phyloP scores from a whole-genome alignment of 2,888 invertebrate species.

The Drosophila antonietae region DNA sequence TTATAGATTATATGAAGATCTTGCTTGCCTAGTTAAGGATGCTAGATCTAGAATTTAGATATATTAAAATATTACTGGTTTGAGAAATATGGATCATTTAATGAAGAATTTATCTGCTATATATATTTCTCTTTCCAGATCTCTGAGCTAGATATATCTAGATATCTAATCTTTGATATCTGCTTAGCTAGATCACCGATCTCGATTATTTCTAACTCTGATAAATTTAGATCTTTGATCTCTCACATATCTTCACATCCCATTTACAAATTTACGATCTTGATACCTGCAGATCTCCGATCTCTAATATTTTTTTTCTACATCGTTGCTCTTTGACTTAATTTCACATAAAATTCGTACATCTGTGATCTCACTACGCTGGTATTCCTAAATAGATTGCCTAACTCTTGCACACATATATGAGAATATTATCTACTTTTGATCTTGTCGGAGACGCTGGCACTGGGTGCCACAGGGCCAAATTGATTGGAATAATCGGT shows the following conservation, averaged over 20 bases:
- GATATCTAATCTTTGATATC: not conserved
- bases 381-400: not conserved
- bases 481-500: conserved; percentile 66
- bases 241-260: too few species aligned
- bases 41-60: too few species aligned
- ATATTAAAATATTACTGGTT: too few species aligned
- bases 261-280: not conserved
- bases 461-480: conserved; percentile 67
- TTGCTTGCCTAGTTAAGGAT: not conserved
- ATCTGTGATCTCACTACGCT: not conserved
- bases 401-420: not conserved
- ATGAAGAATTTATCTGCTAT: too few species aligned
- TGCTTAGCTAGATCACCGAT: too few species aligned
- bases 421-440: conserved; percentile 74
- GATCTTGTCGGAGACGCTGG: conserved; percentile 83
- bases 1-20: not conserved
- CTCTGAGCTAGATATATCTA: not conserved
- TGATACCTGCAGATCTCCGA: not conserved
- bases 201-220: too few species aligned
- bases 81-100: too few species aligned
- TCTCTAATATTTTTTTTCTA: not conserved
- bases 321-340: not conserved
- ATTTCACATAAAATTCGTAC: not conserved
- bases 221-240: too few species aligned
- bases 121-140: too few species aligned